phyloP scores from a whole-genome alignment of 2,888 invertebrate genomes.

The Neria commutata region DNA sequence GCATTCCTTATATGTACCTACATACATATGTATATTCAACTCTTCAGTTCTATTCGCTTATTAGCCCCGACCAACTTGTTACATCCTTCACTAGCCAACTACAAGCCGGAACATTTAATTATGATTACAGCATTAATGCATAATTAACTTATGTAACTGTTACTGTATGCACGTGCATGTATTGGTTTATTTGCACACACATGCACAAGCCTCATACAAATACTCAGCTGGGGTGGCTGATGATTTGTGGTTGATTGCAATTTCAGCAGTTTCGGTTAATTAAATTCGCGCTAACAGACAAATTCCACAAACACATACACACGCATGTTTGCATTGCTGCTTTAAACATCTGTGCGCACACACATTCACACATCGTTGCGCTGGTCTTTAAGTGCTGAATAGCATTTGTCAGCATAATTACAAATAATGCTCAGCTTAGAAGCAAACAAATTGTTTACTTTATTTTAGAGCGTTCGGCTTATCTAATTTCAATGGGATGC shows the following conservation, averaged over 20 bases:
- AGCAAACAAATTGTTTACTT: conserved; percentile 34
- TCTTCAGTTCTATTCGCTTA: too few relatives aligned
- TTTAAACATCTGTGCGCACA: conserved; percentile 4
- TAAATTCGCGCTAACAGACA: conserved; percentile 21
- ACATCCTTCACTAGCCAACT: too few relatives aligned
- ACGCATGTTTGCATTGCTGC: not conserved
- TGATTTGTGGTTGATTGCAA: too few relatives aligned
- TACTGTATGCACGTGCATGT: too few relatives aligned
- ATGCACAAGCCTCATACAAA: not conserved
- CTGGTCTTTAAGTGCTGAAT: not conserved
- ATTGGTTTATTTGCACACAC: not conserved
- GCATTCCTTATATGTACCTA: too few relatives aligned
- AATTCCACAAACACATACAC: conserved; percentile 1
- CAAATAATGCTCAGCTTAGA: conserved; percentile 39
- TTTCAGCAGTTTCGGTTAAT: conserved; percentile 27
- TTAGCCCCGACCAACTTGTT: too few relatives aligned
- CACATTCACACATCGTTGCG: not conserved
- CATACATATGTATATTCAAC: too few relatives aligned
- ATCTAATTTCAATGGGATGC: conserved; percentile 47
- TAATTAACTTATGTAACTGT: too few relatives aligned
- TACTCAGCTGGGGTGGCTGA: too few relatives aligned
- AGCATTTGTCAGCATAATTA: conserved; percentile 25
- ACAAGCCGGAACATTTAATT: too few relatives aligned
- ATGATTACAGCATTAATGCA: too few relatives aligned
- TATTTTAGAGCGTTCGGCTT: too few relatives aligned